phyloP scores from a whole-genome alignment of 2,888 invertebrate genomes.

The Hecatera dysodea region DNA sequence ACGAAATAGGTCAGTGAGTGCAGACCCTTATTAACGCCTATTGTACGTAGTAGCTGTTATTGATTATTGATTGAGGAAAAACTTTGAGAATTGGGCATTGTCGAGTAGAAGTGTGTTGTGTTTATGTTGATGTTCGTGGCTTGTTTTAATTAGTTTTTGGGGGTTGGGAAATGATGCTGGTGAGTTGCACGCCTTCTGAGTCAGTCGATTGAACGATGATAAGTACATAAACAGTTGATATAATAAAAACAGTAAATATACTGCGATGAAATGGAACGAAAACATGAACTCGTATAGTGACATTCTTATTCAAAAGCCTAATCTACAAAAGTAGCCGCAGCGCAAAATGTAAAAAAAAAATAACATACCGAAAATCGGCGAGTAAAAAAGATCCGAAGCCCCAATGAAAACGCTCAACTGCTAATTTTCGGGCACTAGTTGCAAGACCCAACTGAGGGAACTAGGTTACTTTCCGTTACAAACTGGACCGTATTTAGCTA shows the following conservation, averaged over 20 bases:
- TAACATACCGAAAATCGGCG: not conserved
- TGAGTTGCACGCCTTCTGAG: not conserved
- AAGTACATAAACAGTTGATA: no score
- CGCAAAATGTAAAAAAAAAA: not conserved
- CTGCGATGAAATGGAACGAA: accelerated
- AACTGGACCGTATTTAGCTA: conserved; percentile 63
- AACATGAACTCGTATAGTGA: not conserved
- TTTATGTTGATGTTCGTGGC: not conserved
- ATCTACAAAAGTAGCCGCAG: not conserved
- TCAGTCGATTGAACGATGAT: not conserved
- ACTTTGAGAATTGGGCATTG: conserved; percentile 47
- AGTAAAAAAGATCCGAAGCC: not conserved
- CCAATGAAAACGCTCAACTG: conserved; percentile 4
- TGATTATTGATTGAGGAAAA: conserved; percentile 71
- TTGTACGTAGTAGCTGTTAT: conserved; percentile 70
- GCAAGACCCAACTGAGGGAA: conserved; percentile 39
- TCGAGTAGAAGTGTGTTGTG: conserved; percentile 16
- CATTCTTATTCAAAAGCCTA: conserved; percentile 1
- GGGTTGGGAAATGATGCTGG: not conserved
- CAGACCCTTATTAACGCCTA: conserved; percentile 77
- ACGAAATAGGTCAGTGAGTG: conserved; percentile 83
- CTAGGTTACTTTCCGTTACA: conserved; percentile 54
- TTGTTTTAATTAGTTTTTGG: conserved; percentile 38
- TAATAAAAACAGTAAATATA: no score
- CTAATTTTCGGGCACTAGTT: conserved; percentile 35